Evolutionary conservation across 2,113 vertebrate genomes (phyloP), one percentile per base, ranked within the genome.

Genomic region (Fregata magnificens): DNA sequence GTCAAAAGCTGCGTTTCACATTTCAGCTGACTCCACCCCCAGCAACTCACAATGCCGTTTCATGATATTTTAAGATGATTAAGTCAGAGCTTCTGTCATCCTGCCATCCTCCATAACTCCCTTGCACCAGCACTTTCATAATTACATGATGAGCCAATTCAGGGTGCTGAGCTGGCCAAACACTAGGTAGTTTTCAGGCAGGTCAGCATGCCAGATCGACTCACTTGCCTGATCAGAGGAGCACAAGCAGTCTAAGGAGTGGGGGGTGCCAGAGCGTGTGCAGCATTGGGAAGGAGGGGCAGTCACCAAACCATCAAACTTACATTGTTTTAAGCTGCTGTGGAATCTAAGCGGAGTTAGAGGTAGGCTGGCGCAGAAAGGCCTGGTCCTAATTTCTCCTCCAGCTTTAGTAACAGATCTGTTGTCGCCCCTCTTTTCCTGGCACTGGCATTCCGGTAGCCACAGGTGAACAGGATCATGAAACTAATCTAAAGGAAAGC

Each of bases 31-130:
- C 91, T 92, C 93, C 58, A 88, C 55, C 83, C 63, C 55, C 32
- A 90, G 25, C 59, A 94, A 91, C 45, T 86, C 55, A 70, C 22
- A 95, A 86, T 32, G 74, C 58, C 81, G 45, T 50, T 92, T 88
- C 91, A 73, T 15, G 25, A 10, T 77, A 42, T 71, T 94, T 88
- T 56, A 80, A 69, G 18, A 80, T 6, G 7, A 71, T 76, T 82
- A 90, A 88, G 10, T 73, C 53, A 86, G 71, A 80, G 50, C 6
- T 94, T 50, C 71, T 81, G 80, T 55, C 84, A 86, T 62, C 34
- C 34, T 88, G 76, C 44, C 62, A 55, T 56, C 53, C 62, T 69
- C 61, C 7, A 0, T 5, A 90, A 76, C 21, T 38, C n/a, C 65
- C 82, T 7, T 40, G 73, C 88, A 77, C 49, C n/a, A 79, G 29